Percentiles rank a stretch among this genome's conserved stretches.
Evolutionary conservation across 2,797 vertebrate genomes (phyloP).

Genomic region (Malacoctenus gilli): DNA sequence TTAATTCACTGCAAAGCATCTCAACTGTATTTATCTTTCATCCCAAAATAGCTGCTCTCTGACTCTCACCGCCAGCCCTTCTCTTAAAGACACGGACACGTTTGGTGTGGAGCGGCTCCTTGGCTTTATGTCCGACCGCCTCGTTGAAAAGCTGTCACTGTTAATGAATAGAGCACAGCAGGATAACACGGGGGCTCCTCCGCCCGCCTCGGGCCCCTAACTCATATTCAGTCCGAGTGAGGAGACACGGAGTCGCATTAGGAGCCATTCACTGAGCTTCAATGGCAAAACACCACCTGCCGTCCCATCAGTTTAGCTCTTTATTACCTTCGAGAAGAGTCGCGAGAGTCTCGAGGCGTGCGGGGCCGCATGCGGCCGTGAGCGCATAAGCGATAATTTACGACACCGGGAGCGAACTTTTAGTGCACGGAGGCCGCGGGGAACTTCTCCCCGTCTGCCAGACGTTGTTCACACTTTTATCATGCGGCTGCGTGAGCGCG

Average conservation of each 20-base stretch:
- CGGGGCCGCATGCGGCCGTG: slow-evolving; percentile 19
- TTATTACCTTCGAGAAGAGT: slow-evolving; percentile 51
- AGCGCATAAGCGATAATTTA: slow-evolving; percentile 58
- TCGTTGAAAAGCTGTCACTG: slow-evolving; percentile 52
- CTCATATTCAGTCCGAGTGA: slow-evolving; percentile 47
- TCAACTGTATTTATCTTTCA: slow-evolving; percentile 39
- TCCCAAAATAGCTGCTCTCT: slow-evolving; percentile 45
- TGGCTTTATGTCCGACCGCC: slow-evolving; percentile 34
- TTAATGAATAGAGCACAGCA: slow-evolving; percentile 44
- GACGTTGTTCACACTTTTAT: slow-evolving; percentile 42
- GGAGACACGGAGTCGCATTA: slow-evolving; percentile 44
- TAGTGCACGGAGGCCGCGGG: slow-evolving; percentile 21
- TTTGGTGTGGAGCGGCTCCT: slow-evolving; percentile 12
- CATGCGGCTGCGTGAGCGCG: slow-evolving; percentile 27
- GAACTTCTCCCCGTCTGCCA: slow-evolving; percentile 29
- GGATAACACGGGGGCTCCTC: slow-evolving; percentile 34
- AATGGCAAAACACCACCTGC: slow-evolving; percentile 52
- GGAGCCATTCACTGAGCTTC: slow-evolving; percentile 34
- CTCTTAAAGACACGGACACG: background rate
- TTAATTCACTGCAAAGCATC: slow-evolving; percentile 31
- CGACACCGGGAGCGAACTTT: slow-evolving; percentile 28
- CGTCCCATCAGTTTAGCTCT: slow-evolving; percentile 43
- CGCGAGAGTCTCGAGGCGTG: slow-evolving; percentile 29
- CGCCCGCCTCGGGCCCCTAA: slow-evolving; percentile 21
- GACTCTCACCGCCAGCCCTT: slow-evolving; percentile 26